Conservation (phyloP, 2,113 vertebrate species). For the Pao palembangensis region DNA sequence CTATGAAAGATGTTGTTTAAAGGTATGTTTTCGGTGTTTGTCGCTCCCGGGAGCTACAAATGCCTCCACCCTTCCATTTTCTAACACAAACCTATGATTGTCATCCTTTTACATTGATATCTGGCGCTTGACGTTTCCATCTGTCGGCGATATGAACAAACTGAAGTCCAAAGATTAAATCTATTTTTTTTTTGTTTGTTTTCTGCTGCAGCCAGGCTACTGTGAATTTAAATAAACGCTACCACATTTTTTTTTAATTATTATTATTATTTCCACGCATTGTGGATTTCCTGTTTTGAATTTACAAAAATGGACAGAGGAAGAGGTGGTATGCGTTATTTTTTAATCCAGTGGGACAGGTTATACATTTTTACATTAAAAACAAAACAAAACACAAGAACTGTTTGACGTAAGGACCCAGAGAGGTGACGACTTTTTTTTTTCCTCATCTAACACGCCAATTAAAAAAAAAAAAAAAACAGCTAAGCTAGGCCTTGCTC, state of each 20-base stretch:
- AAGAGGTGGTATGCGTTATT: slow-evolving; percentile 40
- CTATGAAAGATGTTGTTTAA: slow-evolving; percentile 83
- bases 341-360: slow-evolving; percentile 54
- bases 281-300: slow-evolving; percentile 60
- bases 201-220: slow-evolving; percentile 98
- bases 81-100: slow-evolving; percentile 65
- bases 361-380: background rate
- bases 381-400: slow-evolving; percentile 16
- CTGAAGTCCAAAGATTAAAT: slow-evolving; percentile 96
- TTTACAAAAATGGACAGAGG: slow-evolving; percentile 54
- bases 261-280: slow-evolving; percentile 72
- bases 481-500: slow-evolving; percentile 58
- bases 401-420: slow-evolving; percentile 46
- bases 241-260: slow-evolving; percentile 37
- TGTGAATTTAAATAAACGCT: slow-evolving; percentile 87
- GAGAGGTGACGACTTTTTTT: slow-evolving; percentile 40
- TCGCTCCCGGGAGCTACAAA: slow-evolving; percentile 67
- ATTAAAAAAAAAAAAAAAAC: slow-evolving; percentile 54
- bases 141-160: slow-evolving; percentile 76
- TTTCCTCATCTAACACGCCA: slow-evolving; percentile 41
- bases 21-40: slow-evolving; percentile 79
- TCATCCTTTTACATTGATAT: slow-evolving; percentile 70
- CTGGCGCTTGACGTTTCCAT: slow-evolving; percentile 77
- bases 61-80: slow-evolving; percentile 66
- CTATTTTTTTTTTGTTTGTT: slow-evolving; percentile 49